A percentile compares a stretch with the other conserved stretches of the same genome.
Evolutionary conservation across 2,113 vertebrate species (phyloP).

Genomic region (Eretmochelys imbricata): DNA sequence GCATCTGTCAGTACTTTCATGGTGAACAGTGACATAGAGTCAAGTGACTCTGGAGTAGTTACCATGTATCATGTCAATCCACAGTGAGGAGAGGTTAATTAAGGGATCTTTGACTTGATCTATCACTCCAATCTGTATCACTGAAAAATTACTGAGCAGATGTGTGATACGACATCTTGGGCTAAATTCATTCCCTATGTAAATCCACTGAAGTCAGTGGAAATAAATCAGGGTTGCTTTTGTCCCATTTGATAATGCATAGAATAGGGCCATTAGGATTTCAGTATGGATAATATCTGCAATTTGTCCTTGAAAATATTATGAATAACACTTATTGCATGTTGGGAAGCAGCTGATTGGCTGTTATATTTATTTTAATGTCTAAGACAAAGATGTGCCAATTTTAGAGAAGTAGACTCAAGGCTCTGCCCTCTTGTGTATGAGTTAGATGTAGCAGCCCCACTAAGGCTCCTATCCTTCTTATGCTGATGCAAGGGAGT

Average conservation of each 20-base stretch:
- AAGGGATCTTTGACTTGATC: not conserved
- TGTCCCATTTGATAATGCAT: not conserved
- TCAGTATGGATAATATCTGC: not conserved
- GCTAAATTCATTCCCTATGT: not conserved
- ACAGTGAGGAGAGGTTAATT: slow-evolving; percentile 25
- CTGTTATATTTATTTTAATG: not conserved
- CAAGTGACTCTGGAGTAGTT: not conserved
- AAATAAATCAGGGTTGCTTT: not conserved
- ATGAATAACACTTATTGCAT: not conserved
- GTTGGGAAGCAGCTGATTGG: not conserved
- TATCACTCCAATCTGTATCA: not conserved
- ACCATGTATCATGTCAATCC: not conserved
- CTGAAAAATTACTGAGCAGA: not conserved
- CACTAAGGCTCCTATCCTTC: not conserved
- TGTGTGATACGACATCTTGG: not conserved
- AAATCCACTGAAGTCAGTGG: not conserved
- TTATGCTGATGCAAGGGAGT: not conserved
- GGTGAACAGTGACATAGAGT: not conserved
- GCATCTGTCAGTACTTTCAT: slow-evolving; percentile 24
- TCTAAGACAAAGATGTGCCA: not conserved
- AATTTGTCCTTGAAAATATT: slow-evolving; percentile 17
- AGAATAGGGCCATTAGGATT: not conserved
- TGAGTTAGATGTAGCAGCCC: not conserved
- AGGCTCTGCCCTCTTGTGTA: not conserved
- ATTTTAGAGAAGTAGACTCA: not conserved